Base-by-base conservation (phyloP, 2,797 vertebrate genomes). In the Manis javanica region DNA sequence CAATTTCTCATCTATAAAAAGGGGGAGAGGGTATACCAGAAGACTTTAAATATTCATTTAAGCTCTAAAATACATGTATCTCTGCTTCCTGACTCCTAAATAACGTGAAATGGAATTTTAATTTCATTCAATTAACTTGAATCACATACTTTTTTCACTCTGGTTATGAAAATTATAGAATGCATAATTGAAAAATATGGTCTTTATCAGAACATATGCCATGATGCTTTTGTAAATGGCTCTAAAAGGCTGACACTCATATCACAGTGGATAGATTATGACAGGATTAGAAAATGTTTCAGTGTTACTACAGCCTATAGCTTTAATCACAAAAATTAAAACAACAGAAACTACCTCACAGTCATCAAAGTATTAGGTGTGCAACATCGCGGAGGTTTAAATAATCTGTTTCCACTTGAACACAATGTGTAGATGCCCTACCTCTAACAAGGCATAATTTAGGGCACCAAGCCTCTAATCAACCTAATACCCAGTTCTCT, bases 401-500 rank as follows among this genome's bases (percentile, higher is more conserved):
- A 12, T 91, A 37, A 95, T 84, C 53, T 69, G 18, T 79, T 97
- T 94, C 59, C 94, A 82, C 37, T 85, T 96, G 96, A 98, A 96
- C 42, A 96, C 39, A 96, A 91, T 87, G 39, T 49, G 55, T 21
- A 55, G 42, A 71, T 26, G 94, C 16, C 85, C 90, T 94, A 96
- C 94, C 75, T 98, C 95, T 98, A 98, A 98, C 95, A 98, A 98
- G 96, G 86, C 95, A 95, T 98, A 98, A 98, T 98, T 98, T 98
- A 98, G 95, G 96, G 96, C 94, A 97, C 94, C 78, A 96, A 98
- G 53, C 51, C 91, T 96, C 94, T 97, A 90, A 97, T 98, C 95
- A 98, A 95, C 87, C 92, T 98, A 98, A 97, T 98, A 98, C 94
- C 91, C 95, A 98, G 94, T 95, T 98, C 96, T 97, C 66, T 96